Evolutionary conservation across 2,113 vertebrate genomes (phyloP), one percentile per base, ranked within the genome.

Genomic region (Vireo altiloquus): DNA sequence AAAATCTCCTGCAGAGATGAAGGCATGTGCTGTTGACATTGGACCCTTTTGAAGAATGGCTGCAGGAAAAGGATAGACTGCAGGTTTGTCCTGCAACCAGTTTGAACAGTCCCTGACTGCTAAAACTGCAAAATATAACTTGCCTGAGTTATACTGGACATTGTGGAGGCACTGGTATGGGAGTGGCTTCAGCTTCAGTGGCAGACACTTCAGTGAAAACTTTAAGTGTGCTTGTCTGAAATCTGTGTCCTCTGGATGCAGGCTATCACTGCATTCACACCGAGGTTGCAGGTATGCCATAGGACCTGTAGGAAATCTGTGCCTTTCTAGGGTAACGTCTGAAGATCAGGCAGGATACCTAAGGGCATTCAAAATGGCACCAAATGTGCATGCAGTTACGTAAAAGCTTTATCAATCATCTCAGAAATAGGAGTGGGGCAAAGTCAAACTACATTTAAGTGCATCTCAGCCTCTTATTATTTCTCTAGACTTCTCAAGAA

Each of bases 221-320:
- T 10, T 56, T 3, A 57, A 10, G 37, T 4, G 30, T 82, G 37
- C 23, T 70, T 5, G 4, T 65, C 25, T 77, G 46, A 69, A 91
- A 57, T 35, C n/a, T 15, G 14, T 27, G 16, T 59, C 33, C 66
- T 77, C 56, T 37, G 54, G 33, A 83, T 1, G 1, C 25, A 69
- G 54, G 25, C 23, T 77, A 2, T 31, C 18, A 10, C 21, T 69
- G n/a, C 20, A 16, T 15, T 72, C 31, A 17, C 56, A 30, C 11
- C 0, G 1, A 65, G 10, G 28, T 61, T 87, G 60, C 31, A 50
- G 46, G n/a, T 50, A 27, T 0, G 4, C 46, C 22, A 14, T 2
- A 39, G 39, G 28, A 74, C 42, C 17, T 53, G 4, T 8, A 70
- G 71, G 69, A 83, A 83, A 33, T 35, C 20, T 0, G 0, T 66